These are phyloP conservation scores for Papilio polyxenes DNA, from an alignment of 1,140 invertebrate genomes.

Conservation along the genomic window DNA sequence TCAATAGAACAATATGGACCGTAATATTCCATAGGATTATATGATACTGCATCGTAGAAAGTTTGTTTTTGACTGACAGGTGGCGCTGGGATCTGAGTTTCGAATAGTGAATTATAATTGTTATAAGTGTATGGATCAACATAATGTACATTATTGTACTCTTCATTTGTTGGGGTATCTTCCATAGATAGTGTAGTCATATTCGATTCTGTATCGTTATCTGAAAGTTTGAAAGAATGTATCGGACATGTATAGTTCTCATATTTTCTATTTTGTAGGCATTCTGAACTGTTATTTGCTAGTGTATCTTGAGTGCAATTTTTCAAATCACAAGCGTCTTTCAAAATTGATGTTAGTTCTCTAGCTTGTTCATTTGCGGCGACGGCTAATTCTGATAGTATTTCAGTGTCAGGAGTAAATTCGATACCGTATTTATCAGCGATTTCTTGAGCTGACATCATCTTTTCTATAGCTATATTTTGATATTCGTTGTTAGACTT, in stretches of 20 bases:
- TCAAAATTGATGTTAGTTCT: constrained; percentile 64
- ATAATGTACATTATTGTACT: constrained; percentile 47
- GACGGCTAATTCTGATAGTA: constrained; percentile 64
- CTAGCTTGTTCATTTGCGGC: constrained; percentile 68
- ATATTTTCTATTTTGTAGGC: constrained; percentile 42
- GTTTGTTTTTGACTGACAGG: constrained; percentile 52
- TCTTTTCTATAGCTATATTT: constrained; percentile 75
- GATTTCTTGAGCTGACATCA: constrained; percentile 77
- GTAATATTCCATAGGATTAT: constrained; percentile 55
- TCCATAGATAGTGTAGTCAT: neutral
- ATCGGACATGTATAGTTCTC: constrained; percentile 43
- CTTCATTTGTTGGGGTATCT: constrained; percentile 21
- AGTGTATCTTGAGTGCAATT: constrained; percentile 49
- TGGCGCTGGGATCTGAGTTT: constrained; percentile 59
- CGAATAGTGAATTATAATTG: constrained; percentile 52
- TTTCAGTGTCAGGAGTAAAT: constrained; percentile 70
- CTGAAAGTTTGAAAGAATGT: neutral
- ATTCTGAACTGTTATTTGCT: constrained; percentile 38
- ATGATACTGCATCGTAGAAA: constrained; percentile 62
- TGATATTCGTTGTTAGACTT: constrained; percentile 74
- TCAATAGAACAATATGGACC: constrained; percentile 60
- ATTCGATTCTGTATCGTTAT: constrained; percentile 29
- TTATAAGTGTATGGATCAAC: constrained; percentile 44
- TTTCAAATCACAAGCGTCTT: constrained; percentile 57
- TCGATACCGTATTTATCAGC: constrained; percentile 72